Conservation (phyloP, 2,113 vertebrate species). For the Phalacrocorax brasilianus region DNA sequence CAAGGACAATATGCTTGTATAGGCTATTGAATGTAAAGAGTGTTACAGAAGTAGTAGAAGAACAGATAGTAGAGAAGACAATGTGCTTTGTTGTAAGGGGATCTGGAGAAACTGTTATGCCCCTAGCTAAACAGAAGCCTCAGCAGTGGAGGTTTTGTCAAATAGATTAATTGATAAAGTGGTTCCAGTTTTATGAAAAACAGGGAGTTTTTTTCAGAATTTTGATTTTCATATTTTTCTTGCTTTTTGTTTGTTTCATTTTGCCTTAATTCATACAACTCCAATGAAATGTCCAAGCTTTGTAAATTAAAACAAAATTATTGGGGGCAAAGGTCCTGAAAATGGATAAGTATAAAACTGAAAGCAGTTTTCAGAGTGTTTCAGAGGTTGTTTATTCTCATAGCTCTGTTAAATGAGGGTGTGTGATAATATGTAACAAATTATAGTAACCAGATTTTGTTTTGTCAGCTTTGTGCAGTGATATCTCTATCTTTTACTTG, state of each 20-base stretch:
- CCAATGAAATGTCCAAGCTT: background rate
- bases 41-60: background rate
- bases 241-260: background rate
- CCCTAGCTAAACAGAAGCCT: background rate
- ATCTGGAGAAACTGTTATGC: background rate
- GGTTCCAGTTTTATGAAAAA: background rate
- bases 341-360: background rate
- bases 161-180: background rate
- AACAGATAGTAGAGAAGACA: background rate
- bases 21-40: background rate
- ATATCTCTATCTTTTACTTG: background rate
- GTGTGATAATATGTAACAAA: background rate
- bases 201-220: background rate
- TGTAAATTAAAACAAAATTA: background rate
- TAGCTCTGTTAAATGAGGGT: background rate
- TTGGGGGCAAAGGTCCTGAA: background rate
- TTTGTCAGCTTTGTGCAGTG: background rate
- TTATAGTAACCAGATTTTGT: background rate
- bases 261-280: background rate
- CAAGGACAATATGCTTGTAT: slow-evolving; percentile 35
- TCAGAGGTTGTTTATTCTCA: background rate
- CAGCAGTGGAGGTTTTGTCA: background rate
- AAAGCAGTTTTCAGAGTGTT: background rate
- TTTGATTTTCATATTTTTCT: background rate
- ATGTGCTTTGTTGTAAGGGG: background rate